Evolutionary conservation across 53 echinoderm and acorn worm species (phyloP).

Genomic region (Holothuria scabra): DNA sequence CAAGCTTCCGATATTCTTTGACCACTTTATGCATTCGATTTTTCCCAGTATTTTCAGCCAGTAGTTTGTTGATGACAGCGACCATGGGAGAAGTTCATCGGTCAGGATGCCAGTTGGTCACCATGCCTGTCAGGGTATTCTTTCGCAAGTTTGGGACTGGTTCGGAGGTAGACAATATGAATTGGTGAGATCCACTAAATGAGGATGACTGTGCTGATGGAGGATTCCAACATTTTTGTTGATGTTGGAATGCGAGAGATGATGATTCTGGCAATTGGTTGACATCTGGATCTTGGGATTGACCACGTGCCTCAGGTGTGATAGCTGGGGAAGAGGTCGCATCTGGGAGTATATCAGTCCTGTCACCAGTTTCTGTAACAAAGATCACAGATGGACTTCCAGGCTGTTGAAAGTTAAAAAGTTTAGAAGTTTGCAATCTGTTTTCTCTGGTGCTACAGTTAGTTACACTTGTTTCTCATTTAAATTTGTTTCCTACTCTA

Average conservation of each 20-base stretch:
- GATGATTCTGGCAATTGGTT: not conserved
- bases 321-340: too few species aligned
- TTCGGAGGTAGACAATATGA: not conserved
- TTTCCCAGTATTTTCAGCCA: slow-evolving; percentile 11
- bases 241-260: not conserved
- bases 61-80: not conserved
- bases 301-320: not conserved
- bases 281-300: not conserved
- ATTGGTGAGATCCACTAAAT: not conserved
- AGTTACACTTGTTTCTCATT: too few species aligned
- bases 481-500: too few species aligned
- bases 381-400: too few species aligned
- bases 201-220: too few species aligned
- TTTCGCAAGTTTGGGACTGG: not conserved
- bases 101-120: slow-evolving; percentile 1
- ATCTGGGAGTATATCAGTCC: too few species aligned
- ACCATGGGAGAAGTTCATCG: slow-evolving; percentile 4
- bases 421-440: too few species aligned
- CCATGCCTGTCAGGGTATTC: slow-evolving; percentile 7
- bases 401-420: too few species aligned
- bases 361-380: too few species aligned
- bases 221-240: too few species aligned
- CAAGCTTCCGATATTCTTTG: slow-evolving; percentile 1
- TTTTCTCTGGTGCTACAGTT: too few species aligned
- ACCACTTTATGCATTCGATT: not conserved